A percentile compares a stretch with the other conserved stretches of the same genome.
Evolutionary conservation across 2,888 invertebrate genomes (phyloP).

Genomic region (Caenorhabditis macrosperma): DNA sequence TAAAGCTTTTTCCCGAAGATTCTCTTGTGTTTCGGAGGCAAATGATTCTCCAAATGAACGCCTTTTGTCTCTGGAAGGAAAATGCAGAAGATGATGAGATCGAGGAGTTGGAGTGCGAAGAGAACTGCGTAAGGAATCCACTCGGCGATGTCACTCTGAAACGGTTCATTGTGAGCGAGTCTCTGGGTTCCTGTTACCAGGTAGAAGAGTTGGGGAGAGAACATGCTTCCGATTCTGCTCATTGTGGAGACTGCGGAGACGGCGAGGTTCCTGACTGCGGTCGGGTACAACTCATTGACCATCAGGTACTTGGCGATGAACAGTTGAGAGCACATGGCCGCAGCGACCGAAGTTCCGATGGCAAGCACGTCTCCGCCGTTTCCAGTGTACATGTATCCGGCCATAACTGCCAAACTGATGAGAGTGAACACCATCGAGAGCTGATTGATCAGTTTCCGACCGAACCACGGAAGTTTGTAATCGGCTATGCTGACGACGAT

Average conservation of each 20-base stretch:
- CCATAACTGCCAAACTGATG: conserved; percentile 21
- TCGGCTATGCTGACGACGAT: conserved; percentile 64
- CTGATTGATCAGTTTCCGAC: conserved; percentile 67
- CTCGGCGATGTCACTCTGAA: conserved; percentile 45
- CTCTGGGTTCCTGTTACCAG: conserved; percentile 52
- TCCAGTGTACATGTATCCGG: conserved; percentile 29
- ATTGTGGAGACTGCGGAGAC: conserved; percentile 67
- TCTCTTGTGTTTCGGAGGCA: conserved; percentile 59
- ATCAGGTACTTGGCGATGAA: conserved; percentile 64
- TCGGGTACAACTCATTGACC: conserved; percentile 70
- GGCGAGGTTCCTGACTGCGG: conserved; percentile 74
- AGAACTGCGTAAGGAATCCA: conserved; percentile 57
- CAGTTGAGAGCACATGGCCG: conserved; percentile 68
- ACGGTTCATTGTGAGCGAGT: too few species aligned
- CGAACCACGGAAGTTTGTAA: conserved; percentile 63
- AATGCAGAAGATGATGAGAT: conserved; percentile 46
- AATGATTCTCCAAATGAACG: conserved; percentile 56
- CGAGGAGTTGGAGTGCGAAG: conserved; percentile 29
- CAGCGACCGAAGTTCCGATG: conserved; percentile 60
- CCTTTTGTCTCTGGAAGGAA: conserved; percentile 62
- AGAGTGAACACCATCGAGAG: conserved; percentile 60
- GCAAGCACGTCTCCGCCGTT: conserved; percentile 40
- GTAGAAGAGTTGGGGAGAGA: conserved; percentile 74
- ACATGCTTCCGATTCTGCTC: conserved; percentile 69
- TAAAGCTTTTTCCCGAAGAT: conserved; percentile 56